Conservation (phyloP, 2,888 invertebrate genomes). For the Drosophila greeni region DNA sequence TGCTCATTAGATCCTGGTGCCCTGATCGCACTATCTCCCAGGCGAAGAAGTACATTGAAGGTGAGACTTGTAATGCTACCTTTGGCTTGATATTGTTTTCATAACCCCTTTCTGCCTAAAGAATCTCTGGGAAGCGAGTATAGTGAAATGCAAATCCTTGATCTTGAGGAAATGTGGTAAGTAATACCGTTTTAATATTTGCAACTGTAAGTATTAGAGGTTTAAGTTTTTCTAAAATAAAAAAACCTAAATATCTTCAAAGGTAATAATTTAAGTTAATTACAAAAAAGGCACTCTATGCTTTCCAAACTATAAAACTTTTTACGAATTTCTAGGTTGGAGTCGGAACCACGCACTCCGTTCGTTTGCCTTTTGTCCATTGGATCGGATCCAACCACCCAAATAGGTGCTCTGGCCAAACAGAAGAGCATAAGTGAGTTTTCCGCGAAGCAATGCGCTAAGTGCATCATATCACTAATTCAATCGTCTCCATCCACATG, state of each 20-base stretch:
- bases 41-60: conserved; percentile 93
- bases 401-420: conserved; percentile 92
- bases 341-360: conserved; percentile 92
- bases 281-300: background rate
- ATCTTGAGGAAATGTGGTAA: conserved; percentile 85
- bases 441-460: conserved; percentile 53
- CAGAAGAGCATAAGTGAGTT: conserved; percentile 88
- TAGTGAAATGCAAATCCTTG: conserved; percentile 94
- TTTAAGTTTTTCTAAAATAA: too few species aligned
- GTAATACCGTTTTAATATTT: background rate
- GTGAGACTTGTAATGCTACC: conserved; percentile 77
- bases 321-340: conserved; percentile 83
- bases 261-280: too few species aligned
- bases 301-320: background rate
- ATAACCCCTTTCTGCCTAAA: conserved; percentile 54
- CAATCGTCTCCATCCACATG: background rate
- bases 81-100: background rate
- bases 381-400: conserved; percentile 97
- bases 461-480: background rate
- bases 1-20: conserved; percentile 95
- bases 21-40: conserved; percentile 96
- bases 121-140: conserved; percentile 92
- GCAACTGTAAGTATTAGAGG: background rate
- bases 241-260: background rate
- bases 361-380: conserved; percentile 95